Evolutionary conservation across 1,140 invertebrate genomes (phyloP), one percentile per base, ranked within the genome.

Genomic region (Aphelinus atriplicis): DNA sequence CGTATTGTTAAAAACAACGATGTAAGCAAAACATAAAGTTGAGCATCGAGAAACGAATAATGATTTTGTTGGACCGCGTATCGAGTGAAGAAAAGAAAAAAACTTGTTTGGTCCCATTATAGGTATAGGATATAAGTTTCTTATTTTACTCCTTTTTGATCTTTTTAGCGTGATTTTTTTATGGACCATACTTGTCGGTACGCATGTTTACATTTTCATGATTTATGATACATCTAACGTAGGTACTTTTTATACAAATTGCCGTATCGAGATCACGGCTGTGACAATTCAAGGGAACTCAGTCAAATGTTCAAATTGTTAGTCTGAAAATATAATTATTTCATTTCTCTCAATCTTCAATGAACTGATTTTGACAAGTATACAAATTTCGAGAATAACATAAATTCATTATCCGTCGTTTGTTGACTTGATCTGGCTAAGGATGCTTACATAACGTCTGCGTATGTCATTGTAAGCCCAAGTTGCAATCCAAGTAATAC

Each of bases 21-120:
- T n/a, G 42, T 43, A 2, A 50, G 62, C 26, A 26, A 26, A 26
- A 26, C 26, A 26, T 26, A 26, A 26, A 26, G 26, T 26, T 26
- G 26, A 26, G 26, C 26, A 26, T 26, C 26, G 26, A 42, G 9
- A 7, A 60, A 60, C 7, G 55, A 45, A 55, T 3, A 55, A 47
- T 7, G 55, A 71, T 72, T 72, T 72, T n/a, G 9, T 67, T 67
- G 3, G 7, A 70, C 50, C 50, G 53, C 67, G 73, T 48, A 55
- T 75, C 67, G 62, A 71, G 67, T 62, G 79, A 77, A 77, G 81
- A 81, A 79, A 80, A 79, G 76, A 85, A 85, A 84, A 81, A 78
- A 84, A 83, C 26, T 82, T 71, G 65, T 81, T 88, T 88, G 86
- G 86, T 88, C 86, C 86, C 86, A 83, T 84, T 71, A 79, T 84